These are phyloP conservation scores for Stichopus chloronotus DNA, from an alignment of 35 echinoderm and acorn worm species.

Conservation along the genomic window DNA sequence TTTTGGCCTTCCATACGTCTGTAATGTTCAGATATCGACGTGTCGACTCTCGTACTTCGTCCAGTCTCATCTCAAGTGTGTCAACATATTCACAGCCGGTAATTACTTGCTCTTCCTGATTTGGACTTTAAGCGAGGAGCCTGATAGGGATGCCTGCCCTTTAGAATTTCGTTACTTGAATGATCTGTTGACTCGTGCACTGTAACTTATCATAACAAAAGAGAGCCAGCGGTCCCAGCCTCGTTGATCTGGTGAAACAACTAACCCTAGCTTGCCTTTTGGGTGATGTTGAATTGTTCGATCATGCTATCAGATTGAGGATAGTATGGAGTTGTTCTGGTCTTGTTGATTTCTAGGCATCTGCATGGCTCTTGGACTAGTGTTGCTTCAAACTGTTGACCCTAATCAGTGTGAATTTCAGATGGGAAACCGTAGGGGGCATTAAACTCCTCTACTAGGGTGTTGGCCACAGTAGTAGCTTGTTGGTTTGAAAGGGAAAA, in stretches of 20 bases:
- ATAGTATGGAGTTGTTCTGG: conserved; percentile 26
- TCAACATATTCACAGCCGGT: background rate
- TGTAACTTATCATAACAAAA: conserved; percentile 50
- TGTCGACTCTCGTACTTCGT: too few species aligned
- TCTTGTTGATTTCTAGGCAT: conserved; percentile 58
- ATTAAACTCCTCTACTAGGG: conserved; percentile 63
- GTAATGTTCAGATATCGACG: background rate
- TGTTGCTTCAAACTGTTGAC: conserved; percentile 52
- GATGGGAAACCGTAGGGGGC: conserved; percentile 61
- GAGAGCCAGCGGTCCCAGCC: conserved; percentile 62
- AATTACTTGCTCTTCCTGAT: background rate
- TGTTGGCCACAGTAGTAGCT: conserved; percentile 43
- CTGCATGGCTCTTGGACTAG: conserved; percentile 64
- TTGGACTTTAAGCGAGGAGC: background rate
- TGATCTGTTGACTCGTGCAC: conserved; percentile 26
- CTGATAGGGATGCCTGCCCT: conserved; percentile 38
- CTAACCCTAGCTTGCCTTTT: background rate
- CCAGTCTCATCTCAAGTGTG: background rate
- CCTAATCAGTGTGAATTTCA: conserved; percentile 72
- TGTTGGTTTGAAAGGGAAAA: conserved; percentile 48
- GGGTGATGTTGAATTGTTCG: background rate
- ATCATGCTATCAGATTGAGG: conserved; percentile 52
- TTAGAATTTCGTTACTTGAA: background rate
- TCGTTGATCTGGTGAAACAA: background rate
- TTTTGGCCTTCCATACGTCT: background rate